phyloP scores from a whole-genome alignment of 2,113 vertebrate genomes.

The Sturnus vulgaris region DNA sequence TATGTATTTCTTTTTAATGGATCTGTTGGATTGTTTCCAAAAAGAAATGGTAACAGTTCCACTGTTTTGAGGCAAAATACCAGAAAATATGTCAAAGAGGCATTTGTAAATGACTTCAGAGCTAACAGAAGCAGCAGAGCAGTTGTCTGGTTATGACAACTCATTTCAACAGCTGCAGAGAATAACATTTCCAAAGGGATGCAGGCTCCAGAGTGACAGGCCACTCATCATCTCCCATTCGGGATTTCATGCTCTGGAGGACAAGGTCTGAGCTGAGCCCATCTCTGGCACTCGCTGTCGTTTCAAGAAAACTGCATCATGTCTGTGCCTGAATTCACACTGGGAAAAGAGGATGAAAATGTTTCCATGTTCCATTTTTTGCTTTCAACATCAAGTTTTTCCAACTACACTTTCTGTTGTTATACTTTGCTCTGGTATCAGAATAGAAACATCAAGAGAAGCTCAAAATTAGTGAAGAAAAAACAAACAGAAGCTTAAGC shows the following conservation, averaged over 20 bases:
- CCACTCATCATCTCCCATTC: not conserved
- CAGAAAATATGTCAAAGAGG: slow-evolving; percentile 24
- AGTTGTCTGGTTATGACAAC: not conserved
- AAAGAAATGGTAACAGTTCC: not conserved
- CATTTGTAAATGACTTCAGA: not conserved
- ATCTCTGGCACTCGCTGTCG: not conserved
- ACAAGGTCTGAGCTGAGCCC: not conserved
- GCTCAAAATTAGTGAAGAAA: not conserved
- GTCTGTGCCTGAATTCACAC: not conserved
- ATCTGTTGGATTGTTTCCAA: slow-evolving; percentile 26
- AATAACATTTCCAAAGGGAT: not conserved
- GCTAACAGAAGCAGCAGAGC: not conserved
- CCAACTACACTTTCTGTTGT: not conserved
- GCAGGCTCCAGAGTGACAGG: not conserved
- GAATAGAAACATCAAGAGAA: not conserved
- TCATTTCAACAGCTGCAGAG: not conserved
- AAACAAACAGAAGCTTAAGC: not conserved
- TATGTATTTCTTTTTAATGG: slow-evolving; percentile 1
- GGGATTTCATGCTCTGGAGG: not conserved
- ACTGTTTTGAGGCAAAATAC: slow-evolving; percentile 37
- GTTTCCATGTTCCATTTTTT: not conserved
- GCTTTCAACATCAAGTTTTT: not conserved
- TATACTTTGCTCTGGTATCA: not conserved
- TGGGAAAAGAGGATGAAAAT: not conserved
- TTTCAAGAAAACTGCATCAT: not conserved